Conservation (phyloP, 2,113 vertebrate genomes). For the Pomatostomus ruficeps region DNA sequence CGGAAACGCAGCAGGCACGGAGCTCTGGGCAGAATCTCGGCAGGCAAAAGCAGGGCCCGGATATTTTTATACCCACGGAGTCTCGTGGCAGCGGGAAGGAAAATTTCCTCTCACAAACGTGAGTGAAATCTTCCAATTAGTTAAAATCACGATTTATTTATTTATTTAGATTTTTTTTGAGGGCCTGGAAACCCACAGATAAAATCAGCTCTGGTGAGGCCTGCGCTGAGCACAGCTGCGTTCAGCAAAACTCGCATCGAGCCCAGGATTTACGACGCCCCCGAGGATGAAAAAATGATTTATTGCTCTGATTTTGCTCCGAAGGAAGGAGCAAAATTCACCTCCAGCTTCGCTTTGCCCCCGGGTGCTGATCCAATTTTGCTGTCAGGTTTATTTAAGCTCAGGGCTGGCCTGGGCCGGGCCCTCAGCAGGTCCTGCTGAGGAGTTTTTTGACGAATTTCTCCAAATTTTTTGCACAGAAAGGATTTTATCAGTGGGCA, state of each 20-base stretch:
- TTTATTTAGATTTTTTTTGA: no score
- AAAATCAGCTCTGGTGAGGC: not conserved
- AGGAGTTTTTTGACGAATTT: not conserved
- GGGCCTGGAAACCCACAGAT: not conserved
- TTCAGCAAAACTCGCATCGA: not conserved
- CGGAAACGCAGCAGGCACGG: not conserved
- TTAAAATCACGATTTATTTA: fast-evolving
- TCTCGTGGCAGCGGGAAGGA: not conserved
- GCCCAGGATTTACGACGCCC: not conserved
- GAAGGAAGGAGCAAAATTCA: not conserved
- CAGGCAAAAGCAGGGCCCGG: not conserved
- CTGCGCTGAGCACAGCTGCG: not conserved
- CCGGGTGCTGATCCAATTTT: not conserved
- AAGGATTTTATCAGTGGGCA: not conserved
- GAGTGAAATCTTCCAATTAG: not conserved
- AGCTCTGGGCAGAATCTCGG: not conserved
- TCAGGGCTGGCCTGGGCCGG: not conserved
- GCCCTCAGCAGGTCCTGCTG: not conserved
- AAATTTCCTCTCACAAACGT: not conserved
- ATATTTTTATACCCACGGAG: not conserved
- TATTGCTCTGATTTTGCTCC: not conserved
- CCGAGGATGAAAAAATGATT: not conserved
- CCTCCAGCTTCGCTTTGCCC: not conserved
- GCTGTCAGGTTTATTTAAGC: not conserved
- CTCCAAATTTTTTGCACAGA: not conserved